Conservation (phyloP, 1,140 invertebrate genomes). For the Brachionus paranguensis region DNA sequence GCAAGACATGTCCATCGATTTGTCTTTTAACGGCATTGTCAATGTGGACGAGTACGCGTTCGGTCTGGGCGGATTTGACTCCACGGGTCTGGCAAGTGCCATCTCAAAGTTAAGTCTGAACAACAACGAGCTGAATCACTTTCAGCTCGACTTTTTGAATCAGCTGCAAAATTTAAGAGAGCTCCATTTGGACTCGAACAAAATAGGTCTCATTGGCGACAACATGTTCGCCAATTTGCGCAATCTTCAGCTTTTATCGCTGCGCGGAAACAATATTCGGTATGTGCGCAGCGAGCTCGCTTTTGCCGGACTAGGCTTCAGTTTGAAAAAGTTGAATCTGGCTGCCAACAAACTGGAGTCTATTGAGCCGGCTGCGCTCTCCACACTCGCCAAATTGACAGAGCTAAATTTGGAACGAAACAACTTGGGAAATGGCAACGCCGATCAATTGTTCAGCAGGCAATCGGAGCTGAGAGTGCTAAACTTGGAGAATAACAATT, state of each 20-base stretch:
- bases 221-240: background rate
- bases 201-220: background rate
- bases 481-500: background rate
- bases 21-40: conserved; percentile 21
- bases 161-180: background rate
- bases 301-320: background rate
- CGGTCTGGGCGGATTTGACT: background rate
- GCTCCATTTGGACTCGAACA: background rate
- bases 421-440: background rate
- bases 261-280: conserved; percentile 5
- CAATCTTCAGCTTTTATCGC: background rate
- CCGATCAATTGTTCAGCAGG: background rate
- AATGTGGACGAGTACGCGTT: conserved; percentile 16
- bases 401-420: background rate
- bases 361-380: background rate
- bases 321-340: conserved; percentile 38
- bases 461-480: background rate
- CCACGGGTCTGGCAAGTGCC: background rate
- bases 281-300: background rate
- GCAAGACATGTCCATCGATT: background rate
- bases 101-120: background rate
- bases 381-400: background rate
- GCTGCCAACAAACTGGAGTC: background rate
- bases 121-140: conserved; percentile 38
- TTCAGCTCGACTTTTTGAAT: conserved; percentile 4